Base-by-base conservation (phyloP, 1,140 invertebrate species). In the Heliconius nattereri region DNA sequence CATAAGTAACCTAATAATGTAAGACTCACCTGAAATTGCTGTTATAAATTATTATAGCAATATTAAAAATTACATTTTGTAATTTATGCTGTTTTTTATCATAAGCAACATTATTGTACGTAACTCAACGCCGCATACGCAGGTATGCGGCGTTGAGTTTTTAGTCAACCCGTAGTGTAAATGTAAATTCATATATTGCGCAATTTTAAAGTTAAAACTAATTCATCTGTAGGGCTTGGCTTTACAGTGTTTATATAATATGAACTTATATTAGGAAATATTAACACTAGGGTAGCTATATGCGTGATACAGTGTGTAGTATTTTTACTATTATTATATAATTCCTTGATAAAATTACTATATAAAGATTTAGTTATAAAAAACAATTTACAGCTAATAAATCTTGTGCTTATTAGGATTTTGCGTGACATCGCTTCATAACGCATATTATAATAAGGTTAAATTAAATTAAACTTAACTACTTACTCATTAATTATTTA, bases 1-100 rank as follows among this genome's bases (percentile, higher is more conserved):
- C 60, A 66, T 66, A 66, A 66, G 26, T 66, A 66, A 66, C 60
- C 23, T 66, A 66, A 66, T 66, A 66, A 66, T 66, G 60, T 66
- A 29, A 29, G 60, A 66, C 60, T 66, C 26, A 66, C 60, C 60
- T 66, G 60, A 66, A 66, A 66, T 66, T 66, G 60, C 23, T 66
- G 26, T 29, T 66, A n/a, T 66, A 66, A 66, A 26, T 66, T 66
- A 66, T 66, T 66, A 29, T 66, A 66, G 23, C 60, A 26, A 66
- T 66, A 66, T 66, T 60, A 66, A 66, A 66, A 66, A 29, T 66
- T 29, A 29, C 26, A 66, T 66, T 66, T 9, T 29, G 60, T 16
- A 66, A 66, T 29, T 66, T 66, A 29, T 66, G 23, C 13, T 66
- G 23, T 29, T 66, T 66, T 66, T 60, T 9, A 54, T 54, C 7